These are phyloP conservation scores for Thryonomys swinderianus DNA, from an alignment of 2,113 vertebrate genomes.

Conservation along the genomic window DNA sequence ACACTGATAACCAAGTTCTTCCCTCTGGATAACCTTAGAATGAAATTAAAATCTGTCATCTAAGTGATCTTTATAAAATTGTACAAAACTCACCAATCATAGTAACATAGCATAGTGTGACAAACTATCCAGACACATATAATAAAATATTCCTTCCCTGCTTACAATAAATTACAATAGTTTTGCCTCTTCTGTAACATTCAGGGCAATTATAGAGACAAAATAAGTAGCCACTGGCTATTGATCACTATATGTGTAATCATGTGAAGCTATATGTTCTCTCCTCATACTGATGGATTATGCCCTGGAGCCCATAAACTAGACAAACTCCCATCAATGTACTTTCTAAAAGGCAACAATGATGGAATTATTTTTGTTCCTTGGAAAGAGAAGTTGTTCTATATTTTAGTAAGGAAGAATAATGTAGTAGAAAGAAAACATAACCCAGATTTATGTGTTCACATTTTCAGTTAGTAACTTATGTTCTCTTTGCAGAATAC, in stretches of 20 bases:
- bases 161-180: constrained; percentile 55
- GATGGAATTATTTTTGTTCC: constrained; percentile 56
- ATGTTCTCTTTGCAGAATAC: neutral
- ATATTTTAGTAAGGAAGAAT: constrained; percentile 15
- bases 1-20: neutral
- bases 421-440: constrained; percentile 18
- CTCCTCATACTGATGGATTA: constrained; percentile 47
- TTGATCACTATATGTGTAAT: constrained; percentile 54
- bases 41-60: neutral
- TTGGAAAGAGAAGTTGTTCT: constrained; percentile 51
- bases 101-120: neutral
- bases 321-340: neutral
- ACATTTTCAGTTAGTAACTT: constrained; percentile 37
- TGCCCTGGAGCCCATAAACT: constrained; percentile 31
- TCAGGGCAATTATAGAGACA: constrained; percentile 46
- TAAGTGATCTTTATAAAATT: constrained; percentile 37
- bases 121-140: constrained; percentile 36
- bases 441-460: constrained; percentile 16
- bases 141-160: constrained; percentile 1
- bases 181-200: constrained; percentile 37
- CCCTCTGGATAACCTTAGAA: neutral
- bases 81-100: constrained; percentile 20
- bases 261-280: constrained; percentile 4
- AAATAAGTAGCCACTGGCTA: neutral
- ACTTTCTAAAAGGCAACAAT: constrained; percentile 48